A percentile compares a stretch with the other conserved stretches of the same genome.
These are phyloP conservation scores for Phycodurus eques DNA, from an alignment of 2,113 vertebrate species.

Conservation along the genomic window DNA sequence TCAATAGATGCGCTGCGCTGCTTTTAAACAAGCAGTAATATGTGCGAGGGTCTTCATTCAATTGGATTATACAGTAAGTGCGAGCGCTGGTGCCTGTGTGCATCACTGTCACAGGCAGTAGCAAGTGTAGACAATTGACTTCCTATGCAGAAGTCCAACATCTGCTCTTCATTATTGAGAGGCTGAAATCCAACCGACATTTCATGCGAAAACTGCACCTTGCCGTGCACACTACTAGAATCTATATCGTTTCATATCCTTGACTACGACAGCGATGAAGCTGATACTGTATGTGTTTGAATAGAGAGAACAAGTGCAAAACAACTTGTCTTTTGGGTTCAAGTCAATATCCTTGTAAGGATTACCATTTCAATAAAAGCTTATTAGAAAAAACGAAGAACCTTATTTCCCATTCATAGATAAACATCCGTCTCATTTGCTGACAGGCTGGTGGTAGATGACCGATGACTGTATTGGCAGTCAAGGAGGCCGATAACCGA, in stretches of 20 bases:
- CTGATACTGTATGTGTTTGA: neutral
- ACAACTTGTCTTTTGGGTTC: too few species aligned
- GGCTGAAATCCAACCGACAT: slow-evolving; percentile 44
- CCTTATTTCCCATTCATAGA: neutral
- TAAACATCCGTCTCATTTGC: neutral
- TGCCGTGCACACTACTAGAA: slow-evolving; percentile 39
- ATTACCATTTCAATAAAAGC: neutral
- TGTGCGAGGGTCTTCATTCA: slow-evolving; percentile 16
- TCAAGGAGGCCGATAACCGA: too few species aligned
- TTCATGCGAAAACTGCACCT: slow-evolving; percentile 53
- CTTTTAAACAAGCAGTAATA: slow-evolving; percentile 25
- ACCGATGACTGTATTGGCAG: too few species aligned
- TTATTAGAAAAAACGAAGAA: neutral
- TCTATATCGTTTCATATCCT: neutral
- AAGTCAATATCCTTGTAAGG: neutral
- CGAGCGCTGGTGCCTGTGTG: slow-evolving; percentile 21
- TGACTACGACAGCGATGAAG: slow-evolving; percentile 1
- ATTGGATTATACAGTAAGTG: slow-evolving; percentile 40
- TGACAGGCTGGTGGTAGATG: neutral
- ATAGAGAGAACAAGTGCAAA: too few species aligned
- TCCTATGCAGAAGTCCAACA: slow-evolving; percentile 56
- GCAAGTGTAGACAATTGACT: slow-evolving; percentile 46
- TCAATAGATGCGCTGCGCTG: slow-evolving; percentile 25
- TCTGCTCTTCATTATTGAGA: slow-evolving; percentile 55
- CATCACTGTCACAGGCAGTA: slow-evolving; percentile 44